Conservation (phyloP, 1,140 invertebrate genomes). For the Atta texana region DNA sequence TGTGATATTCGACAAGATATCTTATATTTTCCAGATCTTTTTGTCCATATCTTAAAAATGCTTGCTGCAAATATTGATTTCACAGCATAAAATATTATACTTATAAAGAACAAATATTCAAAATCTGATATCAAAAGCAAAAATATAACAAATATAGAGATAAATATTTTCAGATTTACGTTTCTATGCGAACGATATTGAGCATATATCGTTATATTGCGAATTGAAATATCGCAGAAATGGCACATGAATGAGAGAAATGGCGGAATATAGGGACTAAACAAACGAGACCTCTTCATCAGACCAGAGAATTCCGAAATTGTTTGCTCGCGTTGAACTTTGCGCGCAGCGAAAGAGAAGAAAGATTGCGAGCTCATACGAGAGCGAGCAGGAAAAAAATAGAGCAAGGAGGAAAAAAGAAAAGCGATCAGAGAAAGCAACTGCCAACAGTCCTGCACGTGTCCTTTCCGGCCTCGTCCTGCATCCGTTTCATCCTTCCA, state of each 20-base stretch:
- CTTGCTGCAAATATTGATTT: background rate
- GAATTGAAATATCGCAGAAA: constrained; percentile 45
- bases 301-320: constrained; percentile 80
- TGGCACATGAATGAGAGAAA: constrained; percentile 1
- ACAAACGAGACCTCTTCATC: constrained; percentile 82
- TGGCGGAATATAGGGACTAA: constrained; percentile 71
- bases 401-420: constrained; percentile 50
- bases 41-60: background rate
- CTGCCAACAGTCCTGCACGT: constrained; percentile 80
- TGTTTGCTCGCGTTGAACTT: constrained; percentile 81
- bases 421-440: constrained; percentile 70
- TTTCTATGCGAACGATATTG: background rate
- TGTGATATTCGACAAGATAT: constrained; percentile 19
- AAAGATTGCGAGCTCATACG: constrained; percentile 38
- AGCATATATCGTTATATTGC: constrained; percentile 3
- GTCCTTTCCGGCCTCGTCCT: constrained; percentile 77
- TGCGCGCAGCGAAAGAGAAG: constrained; percentile 51
- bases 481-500: constrained; percentile 68
- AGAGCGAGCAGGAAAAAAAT: constrained; percentile 55
- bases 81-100: background rate
- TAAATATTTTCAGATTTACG: constrained; percentile 1
- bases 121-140: background rate
- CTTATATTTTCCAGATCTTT: background rate
- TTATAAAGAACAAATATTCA: background rate
- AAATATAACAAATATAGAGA: background rate